Conservation (phyloP, 2,888 invertebrate genomes). For the Meteorus colon region DNA sequence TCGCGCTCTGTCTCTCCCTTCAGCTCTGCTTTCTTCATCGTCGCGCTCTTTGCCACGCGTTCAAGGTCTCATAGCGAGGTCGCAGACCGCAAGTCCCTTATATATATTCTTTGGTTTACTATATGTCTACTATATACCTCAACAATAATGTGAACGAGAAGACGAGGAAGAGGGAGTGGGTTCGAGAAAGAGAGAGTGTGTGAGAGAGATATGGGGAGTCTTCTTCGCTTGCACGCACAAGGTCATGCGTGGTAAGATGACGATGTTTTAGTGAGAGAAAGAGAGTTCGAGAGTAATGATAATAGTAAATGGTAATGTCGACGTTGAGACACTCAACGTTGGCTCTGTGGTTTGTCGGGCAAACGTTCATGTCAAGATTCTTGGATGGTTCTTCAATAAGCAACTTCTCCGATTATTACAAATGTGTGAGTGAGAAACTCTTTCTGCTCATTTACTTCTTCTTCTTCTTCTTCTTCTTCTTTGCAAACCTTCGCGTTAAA, state of each 20-base stretch:
- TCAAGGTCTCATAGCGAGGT: constrained; percentile 64
- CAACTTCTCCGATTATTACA: constrained; percentile 10
- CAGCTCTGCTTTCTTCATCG: constrained; percentile 30
- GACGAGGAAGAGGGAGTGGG: background rate
- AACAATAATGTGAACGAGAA: background rate
- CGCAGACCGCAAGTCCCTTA: constrained; percentile 56
- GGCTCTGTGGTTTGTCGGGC: constrained; percentile 31
- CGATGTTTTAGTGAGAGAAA: constrained; percentile 6
- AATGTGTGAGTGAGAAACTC: constrained; percentile 20
- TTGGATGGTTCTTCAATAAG: constrained; percentile 43
- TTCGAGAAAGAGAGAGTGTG: background rate
- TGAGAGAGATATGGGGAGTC: constrained; percentile 17
- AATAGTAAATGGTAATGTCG: constrained; percentile 54
- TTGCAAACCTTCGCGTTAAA: constrained; percentile 33
- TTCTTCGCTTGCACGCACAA: constrained; percentile 15
- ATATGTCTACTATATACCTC: constrained; percentile 8
- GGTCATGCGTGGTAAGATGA: constrained; percentile 23
- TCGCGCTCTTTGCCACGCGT: constrained; percentile 51
- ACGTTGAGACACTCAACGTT: constrained; percentile 37
- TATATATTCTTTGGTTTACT: constrained; percentile 37
- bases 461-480: background rate
- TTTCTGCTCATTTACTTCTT: constrained; percentile 35
- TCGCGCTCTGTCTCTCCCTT: background rate
- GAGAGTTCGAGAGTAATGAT: constrained; percentile 31
- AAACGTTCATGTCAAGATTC: constrained; percentile 42